Evolutionary conservation across 2,888 invertebrate genomes (phyloP), one percentile per base, ranked within the genome.

Genomic region (Syritta pipiens): DNA sequence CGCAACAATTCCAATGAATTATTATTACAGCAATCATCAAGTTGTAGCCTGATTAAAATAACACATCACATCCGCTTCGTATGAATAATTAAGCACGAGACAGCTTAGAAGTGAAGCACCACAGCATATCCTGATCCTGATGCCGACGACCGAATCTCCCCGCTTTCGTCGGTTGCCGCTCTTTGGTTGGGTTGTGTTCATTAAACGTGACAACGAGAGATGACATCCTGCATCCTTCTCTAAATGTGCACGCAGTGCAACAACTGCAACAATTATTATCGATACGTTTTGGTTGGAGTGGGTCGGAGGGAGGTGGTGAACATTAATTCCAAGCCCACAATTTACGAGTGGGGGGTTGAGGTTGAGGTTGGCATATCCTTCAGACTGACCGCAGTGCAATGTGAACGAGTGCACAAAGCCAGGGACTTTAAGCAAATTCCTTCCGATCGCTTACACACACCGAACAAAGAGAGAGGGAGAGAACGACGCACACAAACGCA

Each of bases 21-120:
- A 74, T 79, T 79, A 74, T 74, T 74, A 79, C 74, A 74, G 57
- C 67, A 79, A 67, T 74, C 79, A 79, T 79, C 79, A 79, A 74
- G 67, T 79, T 74, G 74, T 74, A 42, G 57, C 37, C 74, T 79
- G 74, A 79, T 79, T 79, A 79, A 74, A 79, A 79, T 57, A 79
- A 79, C 79, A 79, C 74, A 74, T 74, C 74, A 74, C 74, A 79
- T 79, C 79, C 79, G 74, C 57, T 57, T 48, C 44, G 22, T 68
- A 74, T 79, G 79, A 79, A 79, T 79, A 79, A 79, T 79, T 74
- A 74, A 79, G 55, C 32, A 55, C 55, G 55, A 46, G 37, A 32
- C 35, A 53, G 65, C 74, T 60, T 48, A 55, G 42, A 20, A 55
- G 46, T 9, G 19, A n/a, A n/a, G 12, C 6, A 4, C n/a, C 24